phyloP scores from a whole-genome alignment of 2,797 vertebrate species.

The Microchirus variegatus region DNA sequence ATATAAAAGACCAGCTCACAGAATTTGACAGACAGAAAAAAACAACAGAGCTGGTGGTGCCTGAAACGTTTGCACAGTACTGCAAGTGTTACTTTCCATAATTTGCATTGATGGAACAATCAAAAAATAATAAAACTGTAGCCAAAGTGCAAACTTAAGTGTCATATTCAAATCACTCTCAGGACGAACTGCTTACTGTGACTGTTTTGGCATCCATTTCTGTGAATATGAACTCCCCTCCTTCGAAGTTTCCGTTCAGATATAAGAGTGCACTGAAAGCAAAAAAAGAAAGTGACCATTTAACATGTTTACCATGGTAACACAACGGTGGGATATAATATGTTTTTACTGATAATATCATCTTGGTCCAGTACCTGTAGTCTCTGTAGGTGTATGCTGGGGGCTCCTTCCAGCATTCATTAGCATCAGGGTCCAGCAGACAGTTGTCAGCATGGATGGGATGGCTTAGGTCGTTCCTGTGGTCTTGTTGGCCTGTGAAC shows the following conservation, averaged over 20 bases:
- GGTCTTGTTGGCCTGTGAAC: conserved; percentile 90
- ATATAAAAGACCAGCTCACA: too few relatives aligned
- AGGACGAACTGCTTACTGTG: conserved; percentile 83
- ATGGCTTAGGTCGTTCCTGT: conserved; percentile 95
- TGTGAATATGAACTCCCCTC: conserved; percentile 97
- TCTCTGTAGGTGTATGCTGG: conserved; percentile 96
- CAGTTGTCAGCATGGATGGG: conserved; percentile 99
- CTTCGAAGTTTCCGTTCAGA: conserved; percentile 95
- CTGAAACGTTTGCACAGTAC: too few relatives aligned
- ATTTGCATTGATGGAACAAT: too few relatives aligned
- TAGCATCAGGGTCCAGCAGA: conserved; percentile 92
- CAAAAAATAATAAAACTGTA: too few relatives aligned
- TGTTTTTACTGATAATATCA: background rate
- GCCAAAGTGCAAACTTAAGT: too few relatives aligned
- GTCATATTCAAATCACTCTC: background rate
- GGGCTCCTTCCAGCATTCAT: conserved; percentile 95
- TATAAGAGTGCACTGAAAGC: conserved; percentile 93
- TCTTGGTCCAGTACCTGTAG: conserved; percentile 85
- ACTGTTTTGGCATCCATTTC: conserved; percentile 97
- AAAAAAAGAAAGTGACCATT: background rate
- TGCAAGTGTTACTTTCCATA: too few relatives aligned
- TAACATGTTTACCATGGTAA: conserved; percentile 1
- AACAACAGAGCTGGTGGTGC: too few relatives aligned
- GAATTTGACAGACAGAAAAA: too few relatives aligned
- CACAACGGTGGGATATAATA: background rate